Percentiles rank a stretch among this genome's conserved stretches.
Evolutionary conservation across 2,888 invertebrate species (phyloP).

Genomic region (Adelognathus sp.): DNA sequence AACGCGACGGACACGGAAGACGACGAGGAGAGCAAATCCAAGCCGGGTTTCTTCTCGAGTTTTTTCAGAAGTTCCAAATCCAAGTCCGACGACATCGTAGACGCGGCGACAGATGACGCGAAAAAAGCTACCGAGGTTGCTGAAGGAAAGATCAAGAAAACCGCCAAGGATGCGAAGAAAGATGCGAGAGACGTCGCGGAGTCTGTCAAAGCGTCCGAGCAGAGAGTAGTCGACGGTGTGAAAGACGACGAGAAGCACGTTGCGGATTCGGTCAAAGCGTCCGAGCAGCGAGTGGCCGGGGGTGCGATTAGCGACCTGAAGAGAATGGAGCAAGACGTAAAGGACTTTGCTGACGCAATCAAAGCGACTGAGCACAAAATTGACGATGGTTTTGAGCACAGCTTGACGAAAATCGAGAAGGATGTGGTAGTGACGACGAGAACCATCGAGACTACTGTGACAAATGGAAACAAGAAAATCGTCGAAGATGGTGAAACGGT

Average conservation of each 20-base stretch:
- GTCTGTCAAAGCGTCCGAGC: conserved; percentile 56
- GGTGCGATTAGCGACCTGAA: conserved; percentile 42
- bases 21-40: conserved; percentile 66
- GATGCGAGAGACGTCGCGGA: conserved; percentile 55
- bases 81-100: conserved; percentile 65
- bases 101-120: conserved; percentile 47
- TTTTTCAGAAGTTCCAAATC: conserved; percentile 71
- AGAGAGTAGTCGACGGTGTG: conserved; percentile 57
- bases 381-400: conserved; percentile 46
- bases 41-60: conserved; percentile 70
- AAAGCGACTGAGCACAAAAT: conserved; percentile 52
- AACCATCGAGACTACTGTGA: conserved; percentile 59
- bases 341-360: conserved; percentile 41
- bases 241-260: conserved; percentile 49
- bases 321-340: conserved; percentile 41
- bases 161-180: conserved; percentile 52
- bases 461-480: conserved; percentile 40
- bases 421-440: conserved; percentile 53
- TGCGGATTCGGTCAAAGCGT: conserved; percentile 53
- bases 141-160: conserved; percentile 61
- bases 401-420: conserved; percentile 55
- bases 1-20: conserved; percentile 55
- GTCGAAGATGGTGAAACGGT: conserved; percentile 54
- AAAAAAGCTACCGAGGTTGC: conserved; percentile 58
- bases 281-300: too few relatives aligned